These are phyloP conservation scores for Geopemphigus sp. DNA, from an alignment of 1,140 invertebrate species.

Conservation along the genomic window DNA sequence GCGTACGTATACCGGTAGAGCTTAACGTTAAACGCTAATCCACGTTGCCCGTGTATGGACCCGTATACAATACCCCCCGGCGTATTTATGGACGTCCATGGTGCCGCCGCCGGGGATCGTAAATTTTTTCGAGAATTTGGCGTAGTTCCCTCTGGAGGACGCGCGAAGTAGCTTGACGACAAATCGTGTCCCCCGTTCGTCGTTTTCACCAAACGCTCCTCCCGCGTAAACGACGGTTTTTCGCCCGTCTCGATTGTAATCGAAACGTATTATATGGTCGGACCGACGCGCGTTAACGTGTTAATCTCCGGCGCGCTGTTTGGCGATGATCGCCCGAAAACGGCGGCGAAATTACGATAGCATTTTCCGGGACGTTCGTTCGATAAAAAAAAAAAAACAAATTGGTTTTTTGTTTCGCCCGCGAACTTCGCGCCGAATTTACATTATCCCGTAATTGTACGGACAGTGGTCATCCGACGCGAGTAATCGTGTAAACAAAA, in stretches of 20 bases:
- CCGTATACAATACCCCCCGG: background rate
- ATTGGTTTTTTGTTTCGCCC: background rate
- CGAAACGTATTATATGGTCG: no score
- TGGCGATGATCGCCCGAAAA: no score
- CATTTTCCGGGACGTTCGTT: no score
- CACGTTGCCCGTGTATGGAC: background rate
- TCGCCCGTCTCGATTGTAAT: no score
- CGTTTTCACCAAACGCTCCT: no score
- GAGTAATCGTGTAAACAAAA: background rate
- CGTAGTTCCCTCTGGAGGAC: background rate
- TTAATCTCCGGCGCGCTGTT: no score
- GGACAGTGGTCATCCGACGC: no score
- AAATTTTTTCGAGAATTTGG: slow-evolving; percentile 26
- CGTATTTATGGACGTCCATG: slow-evolving; percentile 3
- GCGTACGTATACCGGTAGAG: background rate
- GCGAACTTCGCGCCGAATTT: background rate
- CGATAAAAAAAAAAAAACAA: slow-evolving; percentile 4
- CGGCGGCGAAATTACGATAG: no score
- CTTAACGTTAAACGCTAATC: slow-evolving; percentile 30
- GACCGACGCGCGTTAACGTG: no score
- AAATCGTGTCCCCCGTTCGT: slow-evolving; percentile 3
- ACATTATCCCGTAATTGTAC: background rate
- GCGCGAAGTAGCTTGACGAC: background rate
- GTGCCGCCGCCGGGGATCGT: background rate
- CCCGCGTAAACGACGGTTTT: no score